phyloP scores from a whole-genome alignment of 2,888 invertebrate species.

The Stegophylla sp. region DNA sequence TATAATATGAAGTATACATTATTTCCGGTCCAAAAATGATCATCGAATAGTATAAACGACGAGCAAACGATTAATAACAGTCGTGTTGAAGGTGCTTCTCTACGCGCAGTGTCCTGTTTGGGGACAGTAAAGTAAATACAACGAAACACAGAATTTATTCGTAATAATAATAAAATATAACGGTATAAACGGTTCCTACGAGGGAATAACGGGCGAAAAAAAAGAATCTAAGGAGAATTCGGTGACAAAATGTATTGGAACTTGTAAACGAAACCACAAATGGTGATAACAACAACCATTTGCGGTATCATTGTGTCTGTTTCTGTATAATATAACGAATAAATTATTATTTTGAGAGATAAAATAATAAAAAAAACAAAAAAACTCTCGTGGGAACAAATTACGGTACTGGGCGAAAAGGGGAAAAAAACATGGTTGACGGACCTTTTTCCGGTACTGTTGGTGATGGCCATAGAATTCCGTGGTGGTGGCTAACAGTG shows the following conservation, averaged over 20 bases:
- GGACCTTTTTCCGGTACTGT: slow-evolving; percentile 5
- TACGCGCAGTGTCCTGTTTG: slow-evolving; percentile 7
- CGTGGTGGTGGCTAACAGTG: not conserved
- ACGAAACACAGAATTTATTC: not conserved
- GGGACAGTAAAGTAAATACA: not conserved
- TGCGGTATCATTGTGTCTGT: not conserved
- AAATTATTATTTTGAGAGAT: not conserved
- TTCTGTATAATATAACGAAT: too few relatives aligned
- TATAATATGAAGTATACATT: too few relatives aligned
- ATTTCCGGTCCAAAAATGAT: not conserved
- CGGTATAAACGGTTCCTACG: not conserved
- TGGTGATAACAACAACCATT: too few relatives aligned
- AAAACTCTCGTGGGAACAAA: slow-evolving; percentile 20
- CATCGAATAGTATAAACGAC: too few relatives aligned
- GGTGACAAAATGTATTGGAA: slow-evolving; percentile 6
- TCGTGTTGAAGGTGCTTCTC: too few relatives aligned
- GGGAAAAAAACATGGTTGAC: not conserved
- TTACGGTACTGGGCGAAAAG: not conserved
- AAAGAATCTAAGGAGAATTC: slow-evolving; percentile 1
- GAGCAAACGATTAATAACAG: too few relatives aligned
- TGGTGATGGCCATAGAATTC: too few relatives aligned
- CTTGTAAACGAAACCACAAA: slow-evolving; percentile 2
- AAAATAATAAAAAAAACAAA: not conserved
- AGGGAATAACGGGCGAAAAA: not conserved
- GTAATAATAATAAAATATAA: not conserved